These are phyloP conservation scores for Acestrorhynchus altus DNA, from an alignment of 2,797 vertebrate genomes.

Conservation along the genomic window DNA sequence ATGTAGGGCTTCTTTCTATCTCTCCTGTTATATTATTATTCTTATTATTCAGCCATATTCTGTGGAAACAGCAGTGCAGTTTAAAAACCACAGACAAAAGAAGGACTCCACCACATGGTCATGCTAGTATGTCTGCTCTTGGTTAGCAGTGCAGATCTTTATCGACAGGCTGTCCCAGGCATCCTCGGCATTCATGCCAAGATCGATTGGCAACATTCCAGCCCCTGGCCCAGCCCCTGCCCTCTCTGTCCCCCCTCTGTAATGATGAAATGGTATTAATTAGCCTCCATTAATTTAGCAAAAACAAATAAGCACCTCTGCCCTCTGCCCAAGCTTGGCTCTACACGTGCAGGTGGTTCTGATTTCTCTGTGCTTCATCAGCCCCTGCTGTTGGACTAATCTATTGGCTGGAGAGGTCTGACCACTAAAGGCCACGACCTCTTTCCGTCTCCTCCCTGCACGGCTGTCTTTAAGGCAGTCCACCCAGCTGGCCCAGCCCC, in stretches of 20 bases:
- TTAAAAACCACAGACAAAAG: conserved; percentile 1
- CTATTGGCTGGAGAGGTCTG: conserved; percentile 75
- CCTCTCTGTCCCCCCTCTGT: conserved; percentile 62
- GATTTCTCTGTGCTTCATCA: conserved; percentile 82
- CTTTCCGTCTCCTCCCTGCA: conserved; percentile 60
- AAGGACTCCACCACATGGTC: conserved; percentile 49
- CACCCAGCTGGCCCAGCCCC: conserved; percentile 40
- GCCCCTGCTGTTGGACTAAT: conserved; percentile 78
- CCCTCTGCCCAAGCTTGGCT: conserved; percentile 60
- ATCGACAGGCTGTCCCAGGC: conserved; percentile 67
- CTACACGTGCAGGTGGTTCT: conserved; percentile 80
- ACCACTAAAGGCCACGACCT: conserved; percentile 73
- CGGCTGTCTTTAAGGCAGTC: conserved; percentile 56
- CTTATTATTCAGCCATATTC: too few relatives aligned
- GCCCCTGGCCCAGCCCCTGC: conserved; percentile 69
- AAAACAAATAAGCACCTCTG: conserved; percentile 83
- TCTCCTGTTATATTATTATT: too few relatives aligned
- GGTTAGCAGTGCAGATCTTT: conserved; percentile 74
- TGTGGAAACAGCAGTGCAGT: too few relatives aligned
- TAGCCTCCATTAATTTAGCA: conserved; percentile 85
- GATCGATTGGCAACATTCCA: conserved; percentile 80
- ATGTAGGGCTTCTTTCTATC: too few relatives aligned
- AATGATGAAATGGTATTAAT: conserved; percentile 86
- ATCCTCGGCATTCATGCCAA: conserved; percentile 72
- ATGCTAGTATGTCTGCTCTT: conserved; percentile 72